Conservation (phyloP, 2,113 vertebrate species). For the Peucedramus taeniatus region DNA sequence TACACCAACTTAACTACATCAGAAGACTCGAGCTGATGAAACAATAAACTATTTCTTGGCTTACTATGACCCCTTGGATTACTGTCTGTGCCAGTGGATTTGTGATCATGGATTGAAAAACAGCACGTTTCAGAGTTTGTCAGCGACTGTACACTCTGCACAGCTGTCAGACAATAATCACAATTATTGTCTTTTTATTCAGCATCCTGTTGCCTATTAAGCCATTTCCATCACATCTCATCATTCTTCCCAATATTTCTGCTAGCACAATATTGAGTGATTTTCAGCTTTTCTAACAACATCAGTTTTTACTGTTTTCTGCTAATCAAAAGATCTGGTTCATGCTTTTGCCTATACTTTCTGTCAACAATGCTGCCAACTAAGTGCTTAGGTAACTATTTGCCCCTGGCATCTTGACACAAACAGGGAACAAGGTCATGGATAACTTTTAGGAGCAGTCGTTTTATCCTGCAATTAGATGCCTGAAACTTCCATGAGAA, state of each 20-base stretch:
- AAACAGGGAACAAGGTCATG: neutral
- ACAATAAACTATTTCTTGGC: neutral
- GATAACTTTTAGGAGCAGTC: neutral
- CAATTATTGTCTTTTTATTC: conserved; percentile 47
- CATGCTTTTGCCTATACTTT: neutral
- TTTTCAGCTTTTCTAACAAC: conserved; percentile 12
- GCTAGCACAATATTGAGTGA: conserved; percentile 1
- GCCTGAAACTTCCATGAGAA: neutral
- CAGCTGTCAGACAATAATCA: conserved; percentile 53
- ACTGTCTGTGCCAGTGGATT: neutral
- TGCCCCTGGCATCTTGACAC: neutral
- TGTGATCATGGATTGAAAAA: neutral
- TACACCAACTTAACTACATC: neutral
- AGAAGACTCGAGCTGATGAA: neutral
- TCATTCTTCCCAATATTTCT: conserved; percentile 3
- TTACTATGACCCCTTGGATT: neutral
- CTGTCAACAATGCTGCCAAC: neutral
- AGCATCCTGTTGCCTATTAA: conserved; percentile 34
- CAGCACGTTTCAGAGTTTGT: neutral
- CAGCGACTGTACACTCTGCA: neutral
- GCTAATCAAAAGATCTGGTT: neutral
- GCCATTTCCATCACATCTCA: conserved; percentile 7
- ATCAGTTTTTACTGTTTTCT: neutral
- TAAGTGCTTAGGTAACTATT: neutral
- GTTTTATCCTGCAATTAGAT: neutral